phyloP scores from a whole-genome alignment of 1,140 invertebrate genomes.

The Nilaparvata lugens region DNA sequence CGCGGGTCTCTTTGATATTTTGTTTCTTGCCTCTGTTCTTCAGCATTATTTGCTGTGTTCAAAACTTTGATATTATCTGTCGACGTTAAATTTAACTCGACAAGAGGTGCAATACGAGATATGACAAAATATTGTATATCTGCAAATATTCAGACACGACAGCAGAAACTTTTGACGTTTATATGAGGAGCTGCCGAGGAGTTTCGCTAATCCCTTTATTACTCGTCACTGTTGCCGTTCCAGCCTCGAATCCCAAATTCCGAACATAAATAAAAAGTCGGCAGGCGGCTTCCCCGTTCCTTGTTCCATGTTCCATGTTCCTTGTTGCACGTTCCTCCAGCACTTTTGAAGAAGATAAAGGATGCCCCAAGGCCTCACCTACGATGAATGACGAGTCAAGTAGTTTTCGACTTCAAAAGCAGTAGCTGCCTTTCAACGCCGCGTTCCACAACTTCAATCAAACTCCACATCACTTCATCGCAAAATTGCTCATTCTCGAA shows the following conservation, averaged over 20 bases:
- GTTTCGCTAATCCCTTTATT: constrained; percentile 1
- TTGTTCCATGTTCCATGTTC: too few species aligned
- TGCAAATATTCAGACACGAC: neutral
- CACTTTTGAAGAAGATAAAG: too few species aligned
- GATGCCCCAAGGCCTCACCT: too few species aligned
- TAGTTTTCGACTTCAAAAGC: too few species aligned
- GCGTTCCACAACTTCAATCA: too few species aligned
- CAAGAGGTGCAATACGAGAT: constrained; percentile 3
- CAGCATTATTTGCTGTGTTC: neutral
- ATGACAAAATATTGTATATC: constrained; percentile 4
- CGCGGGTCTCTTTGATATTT: constrained; percentile 1
- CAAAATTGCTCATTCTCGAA: too few species aligned
- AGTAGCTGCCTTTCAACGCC: too few species aligned
- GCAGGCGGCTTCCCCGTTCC: too few species aligned
- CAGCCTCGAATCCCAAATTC: neutral
- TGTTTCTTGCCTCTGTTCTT: constrained; percentile 1
- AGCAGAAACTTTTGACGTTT: constrained; percentile 3
- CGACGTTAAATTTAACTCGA: constrained; percentile 2
- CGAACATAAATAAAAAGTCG: too few species aligned
- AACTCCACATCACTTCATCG: too few species aligned
- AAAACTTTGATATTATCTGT: constrained; percentile 5
- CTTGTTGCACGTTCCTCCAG: too few species aligned
- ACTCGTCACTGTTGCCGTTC: neutral
- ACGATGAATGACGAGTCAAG: too few species aligned
- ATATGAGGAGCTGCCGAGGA: neutral